Evolutionary conservation across 1,140 invertebrate species (phyloP).

Genomic region (Drosophila rufa): DNA sequence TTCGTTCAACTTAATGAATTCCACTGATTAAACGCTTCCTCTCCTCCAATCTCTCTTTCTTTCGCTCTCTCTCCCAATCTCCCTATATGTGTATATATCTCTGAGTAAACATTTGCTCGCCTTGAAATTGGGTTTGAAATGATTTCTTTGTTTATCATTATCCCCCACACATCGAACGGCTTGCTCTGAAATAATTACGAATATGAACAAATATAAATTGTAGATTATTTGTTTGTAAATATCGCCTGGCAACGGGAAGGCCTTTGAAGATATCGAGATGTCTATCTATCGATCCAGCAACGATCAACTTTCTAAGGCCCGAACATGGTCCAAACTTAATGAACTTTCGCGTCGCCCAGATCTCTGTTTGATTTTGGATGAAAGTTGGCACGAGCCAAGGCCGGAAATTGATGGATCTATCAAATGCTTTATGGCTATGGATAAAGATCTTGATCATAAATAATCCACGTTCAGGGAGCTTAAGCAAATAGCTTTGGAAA

Average conservation of each 20-base stretch:
- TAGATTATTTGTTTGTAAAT: slow-evolving; percentile 67
- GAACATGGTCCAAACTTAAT: slow-evolving; percentile 64
- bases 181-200: slow-evolving; percentile 24
- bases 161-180: slow-evolving; percentile 16
- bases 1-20: slow-evolving; percentile 61
- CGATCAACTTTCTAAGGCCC: slow-evolving; percentile 64
- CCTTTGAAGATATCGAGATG: slow-evolving; percentile 50
- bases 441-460: slow-evolving; percentile 32
- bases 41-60: slow-evolving; percentile 4
- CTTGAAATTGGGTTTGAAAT: slow-evolving; percentile 63
- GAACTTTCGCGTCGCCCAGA: slow-evolving; percentile 62
- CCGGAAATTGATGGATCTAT: slow-evolving; percentile 34
- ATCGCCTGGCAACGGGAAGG: slow-evolving; percentile 52
- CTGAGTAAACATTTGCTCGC: slow-evolving; percentile 66
- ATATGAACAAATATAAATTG: slow-evolving; percentile 37
- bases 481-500: not conserved
- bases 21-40: slow-evolving; percentile 50
- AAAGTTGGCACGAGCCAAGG: slow-evolving; percentile 51
- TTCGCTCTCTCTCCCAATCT: slow-evolving; percentile 7
- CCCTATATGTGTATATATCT: slow-evolving; percentile 29
- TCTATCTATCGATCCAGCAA: not conserved
- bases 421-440: slow-evolving; percentile 2
- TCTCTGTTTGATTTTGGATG: slow-evolving; percentile 58
- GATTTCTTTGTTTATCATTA: slow-evolving; percentile 74
- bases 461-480: not conserved